Evolutionary conservation across 1,140 invertebrate genomes (phyloP).

Genomic region (Episyrphus balteatus): DNA sequence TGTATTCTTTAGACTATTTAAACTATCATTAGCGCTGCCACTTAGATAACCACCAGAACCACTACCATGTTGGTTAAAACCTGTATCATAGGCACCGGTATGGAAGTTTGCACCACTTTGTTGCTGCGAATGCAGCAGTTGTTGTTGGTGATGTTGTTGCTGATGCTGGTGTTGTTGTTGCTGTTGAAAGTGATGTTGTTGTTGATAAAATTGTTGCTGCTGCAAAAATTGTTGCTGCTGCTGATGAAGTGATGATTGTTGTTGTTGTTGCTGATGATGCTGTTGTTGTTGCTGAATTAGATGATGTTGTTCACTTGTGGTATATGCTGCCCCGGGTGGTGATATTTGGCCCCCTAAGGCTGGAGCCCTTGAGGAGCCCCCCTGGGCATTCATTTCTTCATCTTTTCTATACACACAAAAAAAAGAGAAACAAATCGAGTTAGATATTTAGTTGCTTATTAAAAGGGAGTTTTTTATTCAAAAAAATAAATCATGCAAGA

Average conservation of each 20-base stretch:
- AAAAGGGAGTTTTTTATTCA: too few species aligned
- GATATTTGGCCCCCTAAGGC: conserved; percentile 38
- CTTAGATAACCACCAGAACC: conserved; percentile 1
- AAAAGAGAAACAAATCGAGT: not conserved
- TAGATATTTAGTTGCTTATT: too few species aligned
- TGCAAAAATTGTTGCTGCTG: conserved; percentile 10
- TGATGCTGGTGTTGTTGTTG: conserved; percentile 6
- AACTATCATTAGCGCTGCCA: conserved; percentile 29
- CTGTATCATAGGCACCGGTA: not conserved
- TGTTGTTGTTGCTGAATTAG: conserved; percentile 5
- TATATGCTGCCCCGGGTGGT: conserved; percentile 24
- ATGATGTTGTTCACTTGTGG: conserved; percentile 1
- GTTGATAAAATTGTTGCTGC: conserved; percentile 2
- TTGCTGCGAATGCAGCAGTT: conserved; percentile 15
- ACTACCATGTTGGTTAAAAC: not conserved
- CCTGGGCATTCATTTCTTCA: conserved; percentile 38
- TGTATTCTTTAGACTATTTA: conserved; percentile 32
- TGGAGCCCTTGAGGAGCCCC: conserved; percentile 38
- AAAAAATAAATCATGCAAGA: too few species aligned
- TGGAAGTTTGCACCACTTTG: conserved; percentile 5
- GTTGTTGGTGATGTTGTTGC: conserved; percentile 8
- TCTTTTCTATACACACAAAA: conserved; percentile 30
- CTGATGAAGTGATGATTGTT: conserved; percentile 3
- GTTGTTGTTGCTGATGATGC: conserved; percentile 10
- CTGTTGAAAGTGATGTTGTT: conserved; percentile 9